phyloP scores from a whole-genome alignment of 1,140 invertebrate genomes.

The Pachypeltis micranthus region DNA sequence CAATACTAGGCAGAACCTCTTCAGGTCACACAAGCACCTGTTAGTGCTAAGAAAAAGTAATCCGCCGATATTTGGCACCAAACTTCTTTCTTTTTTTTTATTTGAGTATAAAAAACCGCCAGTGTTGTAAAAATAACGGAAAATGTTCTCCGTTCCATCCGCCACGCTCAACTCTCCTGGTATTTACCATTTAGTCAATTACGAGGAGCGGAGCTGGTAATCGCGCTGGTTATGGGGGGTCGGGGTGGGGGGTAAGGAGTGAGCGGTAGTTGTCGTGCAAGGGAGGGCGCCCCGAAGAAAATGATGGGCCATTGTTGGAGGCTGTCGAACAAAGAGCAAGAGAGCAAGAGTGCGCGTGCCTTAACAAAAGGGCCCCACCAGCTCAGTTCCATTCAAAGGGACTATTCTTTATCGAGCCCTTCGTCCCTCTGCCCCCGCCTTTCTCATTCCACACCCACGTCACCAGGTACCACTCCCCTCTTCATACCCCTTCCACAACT shows the following conservation, averaged over 20 bases:
- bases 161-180: too few relatives aligned
- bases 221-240: background rate
- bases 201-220: conserved; percentile 2
- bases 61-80: too few relatives aligned
- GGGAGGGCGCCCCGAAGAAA: conserved; percentile 9
- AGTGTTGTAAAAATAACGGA: too few relatives aligned
- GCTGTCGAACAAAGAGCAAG: conserved; percentile 14
- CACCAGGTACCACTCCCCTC: too few relatives aligned
- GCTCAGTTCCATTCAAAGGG: background rate
- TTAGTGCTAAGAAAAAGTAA: too few relatives aligned
- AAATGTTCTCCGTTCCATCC: background rate
- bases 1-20: too few relatives aligned
- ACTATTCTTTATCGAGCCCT: conserved; percentile 7
- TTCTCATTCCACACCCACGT: too few relatives aligned
- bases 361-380: conserved; percentile 13
- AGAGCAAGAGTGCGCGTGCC: conserved; percentile 18
- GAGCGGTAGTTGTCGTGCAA: background rate
- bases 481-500: too few relatives aligned
- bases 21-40: too few relatives aligned
- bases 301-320: conserved; percentile 20
- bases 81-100: too few relatives aligned
- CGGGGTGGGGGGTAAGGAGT: background rate
- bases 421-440: background rate
- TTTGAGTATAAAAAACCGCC: too few relatives aligned
- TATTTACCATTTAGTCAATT: too few relatives aligned